Percentiles rank a stretch among this genome's conserved stretches.
Conservation (phyloP, 64 coral and sea anemone species). For the Hydrozoanthus tunicans region DNA sequence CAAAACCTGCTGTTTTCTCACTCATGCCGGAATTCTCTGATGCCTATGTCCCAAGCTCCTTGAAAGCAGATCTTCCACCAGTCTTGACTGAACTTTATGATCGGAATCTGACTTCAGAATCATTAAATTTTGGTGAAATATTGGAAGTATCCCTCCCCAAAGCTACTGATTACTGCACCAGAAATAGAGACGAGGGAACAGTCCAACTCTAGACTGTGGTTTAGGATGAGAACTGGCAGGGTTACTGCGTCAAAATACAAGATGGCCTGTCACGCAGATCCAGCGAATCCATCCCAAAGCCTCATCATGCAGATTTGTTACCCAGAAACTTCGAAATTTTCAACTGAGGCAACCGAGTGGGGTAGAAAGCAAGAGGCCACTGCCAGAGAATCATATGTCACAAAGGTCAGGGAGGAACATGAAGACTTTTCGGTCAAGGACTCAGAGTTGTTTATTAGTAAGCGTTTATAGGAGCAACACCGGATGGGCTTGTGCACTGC, state of each 20-base stretch:
- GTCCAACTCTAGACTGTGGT: slow-evolving; percentile 46
- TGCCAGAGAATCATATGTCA: slow-evolving; percentile 26
- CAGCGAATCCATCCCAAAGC: slow-evolving; percentile 33
- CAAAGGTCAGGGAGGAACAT: slow-evolving; percentile 8
- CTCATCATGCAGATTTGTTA: slow-evolving; percentile 47
- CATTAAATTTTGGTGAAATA: slow-evolving; percentile 36
- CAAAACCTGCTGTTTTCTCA: slow-evolving; percentile 39
- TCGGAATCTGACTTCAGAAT: slow-evolving; percentile 44
- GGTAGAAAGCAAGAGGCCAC: slow-evolving; percentile 18
- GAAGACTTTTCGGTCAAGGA: slow-evolving; percentile 17
- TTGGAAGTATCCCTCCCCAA: slow-evolving; percentile 24
- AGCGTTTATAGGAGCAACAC: slow-evolving; percentile 27
- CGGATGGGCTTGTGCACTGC: slow-evolving; percentile 18
- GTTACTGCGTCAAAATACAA: slow-evolving; percentile 56
- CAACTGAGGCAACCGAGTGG: slow-evolving; percentile 23
- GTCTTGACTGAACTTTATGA: slow-evolving; percentile 38
- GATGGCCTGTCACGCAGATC: slow-evolving; percentile 31
- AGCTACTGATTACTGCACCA: slow-evolving; percentile 7
- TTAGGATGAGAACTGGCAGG: slow-evolving; percentile 49
- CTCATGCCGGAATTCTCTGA: slow-evolving; percentile 32
- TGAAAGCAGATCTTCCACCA: slow-evolving; percentile 41
- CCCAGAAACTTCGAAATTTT: slow-evolving; percentile 25
- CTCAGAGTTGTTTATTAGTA: slow-evolving; percentile 33
- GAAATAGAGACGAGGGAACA: slow-evolving; percentile 37
- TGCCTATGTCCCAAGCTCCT: slow-evolving; percentile 24